A percentile compares a stretch with the other conserved stretches of the same genome.
Evolutionary conservation across 2,797 vertebrate genomes (phyloP).

Genomic region (Protonibea diacanthus): DNA sequence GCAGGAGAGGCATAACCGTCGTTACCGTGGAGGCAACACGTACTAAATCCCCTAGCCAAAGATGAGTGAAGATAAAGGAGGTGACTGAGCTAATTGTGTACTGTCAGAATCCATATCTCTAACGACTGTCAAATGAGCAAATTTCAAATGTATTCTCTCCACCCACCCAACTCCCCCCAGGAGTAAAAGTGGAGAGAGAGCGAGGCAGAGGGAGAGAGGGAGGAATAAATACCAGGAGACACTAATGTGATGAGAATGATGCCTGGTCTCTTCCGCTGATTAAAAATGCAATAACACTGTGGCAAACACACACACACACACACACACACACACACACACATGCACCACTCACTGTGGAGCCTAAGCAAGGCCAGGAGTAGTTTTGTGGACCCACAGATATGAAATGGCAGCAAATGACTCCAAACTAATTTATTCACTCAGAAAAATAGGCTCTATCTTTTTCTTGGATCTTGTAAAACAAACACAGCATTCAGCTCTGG

Average conservation of each 20-base stretch:
- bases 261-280: slow-evolving; percentile 76
- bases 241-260: slow-evolving; percentile 84
- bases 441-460: slow-evolving; percentile 21
- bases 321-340: slow-evolving; percentile 10
- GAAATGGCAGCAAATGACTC: slow-evolving; percentile 50
- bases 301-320: slow-evolving; percentile 35
- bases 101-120: slow-evolving; percentile 80
- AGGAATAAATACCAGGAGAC: slow-evolving; percentile 79
- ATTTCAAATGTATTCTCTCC: slow-evolving; percentile 77
- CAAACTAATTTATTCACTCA: slow-evolving; percentile 39
- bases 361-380: slow-evolving; percentile 12
- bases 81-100: slow-evolving; percentile 81
- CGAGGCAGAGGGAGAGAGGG: slow-evolving; percentile 34
- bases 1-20: slow-evolving; percentile 33
- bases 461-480: slow-evolving; percentile 26
- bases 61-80: slow-evolving; percentile 79
- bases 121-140: slow-evolving; percentile 79
- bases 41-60: slow-evolving; percentile 60
- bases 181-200: slow-evolving; percentile 38
- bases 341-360: slow-evolving; percentile 13
- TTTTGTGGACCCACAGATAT: slow-evolving; percentile 45
- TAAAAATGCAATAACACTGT: slow-evolving; percentile 79
- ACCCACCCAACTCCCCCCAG: slow-evolving; percentile 56
- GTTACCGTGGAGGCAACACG: slow-evolving; percentile 50
- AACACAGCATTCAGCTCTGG: slow-evolving; percentile 7